Evolutionary conservation across 2,797 vertebrate species (phyloP), one percentile per base, ranked within the genome.

Genomic region (Sebastes glaucus): DNA sequence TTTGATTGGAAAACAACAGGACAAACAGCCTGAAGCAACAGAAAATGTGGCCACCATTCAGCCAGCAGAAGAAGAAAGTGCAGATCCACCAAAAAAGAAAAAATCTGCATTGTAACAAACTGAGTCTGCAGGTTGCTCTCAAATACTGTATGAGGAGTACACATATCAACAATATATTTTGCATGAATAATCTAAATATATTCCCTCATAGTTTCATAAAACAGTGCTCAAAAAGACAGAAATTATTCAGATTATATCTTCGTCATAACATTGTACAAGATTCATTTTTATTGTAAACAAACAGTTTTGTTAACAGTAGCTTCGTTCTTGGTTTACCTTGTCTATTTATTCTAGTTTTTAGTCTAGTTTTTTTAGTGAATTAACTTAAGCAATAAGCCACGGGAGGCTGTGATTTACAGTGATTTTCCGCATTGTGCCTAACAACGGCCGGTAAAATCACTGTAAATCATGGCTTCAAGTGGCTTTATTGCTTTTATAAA

Each of bases 1-100:
- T 14, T 71, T 69, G 52, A 6, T 69, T 66, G 59, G 68, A 79
- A 88, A 78, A 62, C 22, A 71, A 27, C 56, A 57, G n/a, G n/a
- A n/a, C 11, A 46, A 80, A 74, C 30, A 28, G 81, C 55, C 53
- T 33, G 22, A 80, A 62, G 76, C 38, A 53, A 64, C 7, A 64
- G 38, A 56, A 78, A 49, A 65, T 38, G 32, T 62, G 4, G 6
- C 23, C 66, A 42, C 22, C 18, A 23, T 69, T 18, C 42, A 72
- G 30, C 27, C 16, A 46, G 28, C 49, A 53, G 49, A 20, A 66
- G 27, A 76, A 5, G 13, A 73, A 69, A 77, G 18, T 13, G 23
- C 35, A 71, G 25, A 53, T 52, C 28, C 8, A 5, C 28, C 13
- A 22, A 38, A 33, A 70, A 55, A 7, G 42, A 13, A 66, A 49